A percentile compares a stretch with the other conserved stretches of the same genome.
These are phyloP conservation scores for Bombylius major DNA, from an alignment of 2,888 invertebrate species.

Conservation along the genomic window DNA sequence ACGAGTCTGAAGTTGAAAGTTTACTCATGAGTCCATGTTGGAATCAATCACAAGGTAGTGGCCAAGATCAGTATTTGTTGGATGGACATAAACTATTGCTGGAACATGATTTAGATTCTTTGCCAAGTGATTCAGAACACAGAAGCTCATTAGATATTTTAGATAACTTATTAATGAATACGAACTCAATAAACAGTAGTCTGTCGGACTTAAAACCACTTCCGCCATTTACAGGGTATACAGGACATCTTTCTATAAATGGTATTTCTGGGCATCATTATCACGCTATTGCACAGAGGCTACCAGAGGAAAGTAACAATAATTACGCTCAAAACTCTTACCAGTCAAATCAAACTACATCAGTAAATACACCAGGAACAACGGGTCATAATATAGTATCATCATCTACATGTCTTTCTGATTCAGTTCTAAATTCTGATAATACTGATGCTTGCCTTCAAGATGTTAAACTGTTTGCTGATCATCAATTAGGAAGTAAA, in stretches of 20 bases:
- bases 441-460: conserved; percentile 39
- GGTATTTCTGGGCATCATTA: conserved; percentile 80
- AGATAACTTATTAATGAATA: conserved; percentile 48
- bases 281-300: conserved; percentile 67
- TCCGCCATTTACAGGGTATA: conserved; percentile 77
- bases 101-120: conserved; percentile 44
- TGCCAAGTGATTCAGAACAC: conserved; percentile 38
- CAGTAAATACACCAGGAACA: conserved; percentile 16
- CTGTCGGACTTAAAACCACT: conserved; percentile 74
- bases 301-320: conserved; percentile 63
- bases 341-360: conserved; percentile 21
- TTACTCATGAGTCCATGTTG: conserved; percentile 61
- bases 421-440: conserved; percentile 42
- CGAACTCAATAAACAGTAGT: conserved; percentile 42
- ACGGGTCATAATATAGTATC: conserved; percentile 61
- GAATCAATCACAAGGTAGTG: conserved; percentile 40
- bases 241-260: conserved; percentile 74
- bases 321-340: conserved; percentile 52
- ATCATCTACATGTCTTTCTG: conserved; percentile 56
- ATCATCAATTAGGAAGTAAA: conserved; percentile 41
- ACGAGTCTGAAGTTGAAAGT: conserved; percentile 51
- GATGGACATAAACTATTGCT: conserved; percentile 44
- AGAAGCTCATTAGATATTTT: conserved; percentile 50
- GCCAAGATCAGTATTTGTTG: conserved; percentile 40
- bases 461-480: conserved; percentile 47